Percentiles rank a stretch among this genome's conserved stretches.
These are phyloP conservation scores for Garrulus glandarius DNA, from an alignment of 2,797 vertebrate genomes.

Conservation along the genomic window DNA sequence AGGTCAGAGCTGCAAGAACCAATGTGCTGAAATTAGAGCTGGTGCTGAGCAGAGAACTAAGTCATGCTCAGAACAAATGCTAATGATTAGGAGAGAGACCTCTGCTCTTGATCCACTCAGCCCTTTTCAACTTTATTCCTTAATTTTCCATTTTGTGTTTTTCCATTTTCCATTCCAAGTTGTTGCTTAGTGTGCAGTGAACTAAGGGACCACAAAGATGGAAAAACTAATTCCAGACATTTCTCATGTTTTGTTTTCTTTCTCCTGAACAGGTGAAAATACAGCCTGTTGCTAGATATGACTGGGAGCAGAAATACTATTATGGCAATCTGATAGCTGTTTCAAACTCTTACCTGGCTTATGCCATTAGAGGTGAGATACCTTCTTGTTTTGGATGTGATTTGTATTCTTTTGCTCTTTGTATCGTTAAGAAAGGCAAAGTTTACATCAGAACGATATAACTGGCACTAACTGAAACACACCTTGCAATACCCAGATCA, in stretches of 20 bases:
- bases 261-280: slow-evolving; percentile 90
- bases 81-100: neutral
- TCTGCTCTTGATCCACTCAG: neutral
- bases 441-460: neutral
- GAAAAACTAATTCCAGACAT: neutral
- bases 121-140: neutral
- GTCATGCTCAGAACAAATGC: neutral
- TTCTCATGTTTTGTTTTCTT: neutral
- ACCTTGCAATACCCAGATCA: neutral
- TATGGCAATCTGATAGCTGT: slow-evolving; percentile 96
- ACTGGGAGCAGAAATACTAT: slow-evolving; percentile 99
- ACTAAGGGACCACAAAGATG: neutral
- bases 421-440: neutral
- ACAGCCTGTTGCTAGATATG: slow-evolving; percentile 96
- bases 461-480: neutral
- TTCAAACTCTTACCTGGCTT: slow-evolving; percentile 94
- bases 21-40: neutral
- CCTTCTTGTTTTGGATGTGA: neutral
- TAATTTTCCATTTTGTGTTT: neutral
- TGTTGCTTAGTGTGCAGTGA: neutral
- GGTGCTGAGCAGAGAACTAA: neutral
- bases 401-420: neutral
- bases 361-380: slow-evolving; percentile 93
- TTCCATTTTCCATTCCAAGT: neutral
- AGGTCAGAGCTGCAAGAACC: neutral